These are phyloP conservation scores for Poeciliopsis retropinna DNA, from an alignment of 2,113 vertebrate genomes.

Conservation along the genomic window DNA sequence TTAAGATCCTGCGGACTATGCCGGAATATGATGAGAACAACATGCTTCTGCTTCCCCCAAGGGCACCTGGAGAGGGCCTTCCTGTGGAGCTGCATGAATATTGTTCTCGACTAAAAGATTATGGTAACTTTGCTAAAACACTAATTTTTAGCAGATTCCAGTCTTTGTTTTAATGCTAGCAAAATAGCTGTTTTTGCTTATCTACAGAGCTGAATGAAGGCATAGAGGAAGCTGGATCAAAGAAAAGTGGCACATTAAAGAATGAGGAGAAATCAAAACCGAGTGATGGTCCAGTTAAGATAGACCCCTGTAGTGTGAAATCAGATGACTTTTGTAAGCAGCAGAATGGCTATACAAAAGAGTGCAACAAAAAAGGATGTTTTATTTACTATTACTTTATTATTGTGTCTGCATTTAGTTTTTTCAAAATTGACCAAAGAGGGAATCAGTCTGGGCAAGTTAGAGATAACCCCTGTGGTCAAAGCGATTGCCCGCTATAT, in stretches of 20 bases:
- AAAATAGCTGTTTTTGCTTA: not conserved
- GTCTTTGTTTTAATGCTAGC: constrained; percentile 16
- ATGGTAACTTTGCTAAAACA: constrained; percentile 50
- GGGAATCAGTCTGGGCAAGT: constrained; percentile 61
- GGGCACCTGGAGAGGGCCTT: constrained; percentile 82
- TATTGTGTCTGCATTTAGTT: constrained; percentile 7
- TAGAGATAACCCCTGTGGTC: constrained; percentile 77
- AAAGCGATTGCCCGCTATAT: constrained; percentile 80
- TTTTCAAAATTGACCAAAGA: constrained; percentile 50
- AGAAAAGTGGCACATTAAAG: constrained; percentile 39
- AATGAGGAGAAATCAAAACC: constrained; percentile 42
- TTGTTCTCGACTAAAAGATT: constrained; percentile 57
- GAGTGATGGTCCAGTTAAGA: constrained; percentile 28
- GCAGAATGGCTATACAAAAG: not conserved
- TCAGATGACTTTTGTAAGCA: constrained; percentile 39
- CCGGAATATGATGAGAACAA: constrained; percentile 81
- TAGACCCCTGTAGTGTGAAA: constrained; percentile 10
- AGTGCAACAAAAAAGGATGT: not conserved
- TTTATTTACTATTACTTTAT: not conserved
- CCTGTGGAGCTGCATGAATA: constrained; percentile 84
- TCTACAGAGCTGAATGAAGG: constrained; percentile 33
- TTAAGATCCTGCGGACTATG: constrained; percentile 82
- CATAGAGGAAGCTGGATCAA: constrained; percentile 16
- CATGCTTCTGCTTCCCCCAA: constrained; percentile 84
- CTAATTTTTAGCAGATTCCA: not conserved